phyloP scores from a whole-genome alignment of 37 sponge, comb jelly and placozoan species.

The Tethya wilhelma region DNA sequence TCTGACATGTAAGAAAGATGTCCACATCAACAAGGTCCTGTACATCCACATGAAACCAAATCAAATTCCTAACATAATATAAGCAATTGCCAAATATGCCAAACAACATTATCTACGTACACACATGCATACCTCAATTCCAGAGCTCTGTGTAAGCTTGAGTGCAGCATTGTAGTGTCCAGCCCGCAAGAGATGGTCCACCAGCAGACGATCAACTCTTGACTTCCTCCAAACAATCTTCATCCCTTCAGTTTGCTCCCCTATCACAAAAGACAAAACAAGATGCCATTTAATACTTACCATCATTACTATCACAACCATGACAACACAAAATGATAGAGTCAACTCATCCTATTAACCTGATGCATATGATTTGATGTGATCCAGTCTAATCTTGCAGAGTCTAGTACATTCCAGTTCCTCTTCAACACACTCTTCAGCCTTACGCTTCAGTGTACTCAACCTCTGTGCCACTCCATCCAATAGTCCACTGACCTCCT shows the following conservation, averaged over 20 bases:
- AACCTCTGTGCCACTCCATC: conserved; percentile 50
- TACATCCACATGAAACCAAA: background rate
- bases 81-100: background rate
- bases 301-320: background rate
- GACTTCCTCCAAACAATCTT: conserved; percentile 76
- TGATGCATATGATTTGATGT: conserved; percentile 65
- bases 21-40: conserved; percentile 89
- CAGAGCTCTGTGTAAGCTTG: conserved; percentile 68
- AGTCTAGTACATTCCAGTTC: conserved; percentile 46
- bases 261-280: background rate
- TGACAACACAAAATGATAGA: background rate
- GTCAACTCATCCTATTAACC: conserved; percentile 13
- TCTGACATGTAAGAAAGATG: conserved; percentile 81
- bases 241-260: conserved; percentile 67
- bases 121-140: conserved; percentile 54
- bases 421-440: conserved; percentile 64
- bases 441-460: conserved; percentile 69
- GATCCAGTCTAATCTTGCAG: conserved; percentile 62
- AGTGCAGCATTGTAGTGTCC: conserved; percentile 84
- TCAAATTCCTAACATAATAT: background rate
- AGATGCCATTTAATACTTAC: background rate
- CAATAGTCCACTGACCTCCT: conserved; percentile 43
- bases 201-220: conserved; percentile 80
- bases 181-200: conserved; percentile 91
- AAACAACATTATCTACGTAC: too few species aligned